phyloP scores from a whole-genome alignment of 2,113 vertebrate genomes.

The Lasiurus borealis region DNA sequence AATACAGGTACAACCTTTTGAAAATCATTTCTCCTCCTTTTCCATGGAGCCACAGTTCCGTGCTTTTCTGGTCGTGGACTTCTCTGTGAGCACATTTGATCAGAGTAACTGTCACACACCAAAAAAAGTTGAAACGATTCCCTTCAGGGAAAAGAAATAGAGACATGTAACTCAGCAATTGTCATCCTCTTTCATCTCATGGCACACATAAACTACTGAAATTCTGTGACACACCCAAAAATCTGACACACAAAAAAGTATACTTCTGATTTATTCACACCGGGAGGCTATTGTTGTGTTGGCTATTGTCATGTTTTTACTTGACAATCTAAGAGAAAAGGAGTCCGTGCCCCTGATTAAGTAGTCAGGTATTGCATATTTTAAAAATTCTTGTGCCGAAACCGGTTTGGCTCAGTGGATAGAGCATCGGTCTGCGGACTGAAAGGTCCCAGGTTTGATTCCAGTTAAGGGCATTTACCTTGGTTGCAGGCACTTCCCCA shows the following conservation, averaged over 20 bases:
- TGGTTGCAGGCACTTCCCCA: no score
- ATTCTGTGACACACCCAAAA: background rate
- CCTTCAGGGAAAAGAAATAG: conserved; percentile 60
- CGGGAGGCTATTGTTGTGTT: background rate
- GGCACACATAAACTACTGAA: background rate
- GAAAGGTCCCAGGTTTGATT: no score
- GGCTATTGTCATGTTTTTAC: background rate
- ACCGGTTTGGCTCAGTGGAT: no score
- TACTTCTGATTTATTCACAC: background rate
- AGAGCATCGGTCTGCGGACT: no score
- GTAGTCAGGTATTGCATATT: background rate
- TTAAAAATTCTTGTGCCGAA: background rate
- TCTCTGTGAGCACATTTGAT: conserved; percentile 44
- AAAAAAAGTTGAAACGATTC: background rate
- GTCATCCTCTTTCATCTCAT: background rate
- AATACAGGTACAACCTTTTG: background rate
- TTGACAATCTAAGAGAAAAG: background rate
- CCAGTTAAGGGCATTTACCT: no score
- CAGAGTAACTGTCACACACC: background rate
- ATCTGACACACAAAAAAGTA: background rate
- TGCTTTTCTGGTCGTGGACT: background rate
- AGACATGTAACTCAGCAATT: background rate
- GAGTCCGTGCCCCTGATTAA: background rate
- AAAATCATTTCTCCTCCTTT: background rate
- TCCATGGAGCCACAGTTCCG: background rate